These are phyloP conservation scores for Dufourea novaeangliae DNA, from an alignment of 1,140 invertebrate species.

Conservation along the genomic window DNA sequence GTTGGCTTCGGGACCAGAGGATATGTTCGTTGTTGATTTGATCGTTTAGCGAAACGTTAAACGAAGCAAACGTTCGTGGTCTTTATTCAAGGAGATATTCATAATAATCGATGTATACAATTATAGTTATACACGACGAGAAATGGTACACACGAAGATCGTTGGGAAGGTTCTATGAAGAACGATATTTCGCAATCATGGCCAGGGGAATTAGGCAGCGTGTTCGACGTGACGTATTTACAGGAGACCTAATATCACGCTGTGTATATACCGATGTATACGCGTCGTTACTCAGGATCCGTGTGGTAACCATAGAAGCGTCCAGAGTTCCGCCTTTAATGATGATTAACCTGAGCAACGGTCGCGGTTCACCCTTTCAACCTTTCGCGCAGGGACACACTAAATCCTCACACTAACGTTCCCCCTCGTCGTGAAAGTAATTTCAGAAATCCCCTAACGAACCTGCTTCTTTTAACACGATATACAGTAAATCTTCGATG, in stretches of 20 bases:
- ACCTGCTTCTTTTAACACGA: background rate
- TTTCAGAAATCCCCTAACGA: slow-evolving; percentile 34
- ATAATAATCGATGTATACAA: too few species aligned
- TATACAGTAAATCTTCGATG: too few species aligned
- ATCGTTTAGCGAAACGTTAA: too few species aligned
- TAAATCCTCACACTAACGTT: slow-evolving; percentile 31
- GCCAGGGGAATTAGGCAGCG: slow-evolving; percentile 49
- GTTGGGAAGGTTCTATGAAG: background rate
- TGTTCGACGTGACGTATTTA: slow-evolving; percentile 61
- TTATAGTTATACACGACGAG: slow-evolving; percentile 15
- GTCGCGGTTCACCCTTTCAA: slow-evolving; percentile 42
- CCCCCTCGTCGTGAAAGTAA: slow-evolving; percentile 38
- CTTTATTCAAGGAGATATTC: too few species aligned
- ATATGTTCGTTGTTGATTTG: too few species aligned
- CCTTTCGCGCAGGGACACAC: slow-evolving; percentile 52
- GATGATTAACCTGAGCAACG: slow-evolving; percentile 68
- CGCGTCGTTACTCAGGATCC: slow-evolving; percentile 67
- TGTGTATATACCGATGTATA: too few species aligned
- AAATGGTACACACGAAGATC: background rate
- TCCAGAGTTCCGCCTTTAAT: slow-evolving; percentile 63
- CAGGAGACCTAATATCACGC: slow-evolving; percentile 50
- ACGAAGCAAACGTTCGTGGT: too few species aligned
- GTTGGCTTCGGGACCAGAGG: too few species aligned
- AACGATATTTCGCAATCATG: slow-evolving; percentile 46
- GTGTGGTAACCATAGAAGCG: slow-evolving; percentile 42